Percentiles rank a stretch among this genome's conserved stretches.
These are phyloP conservation scores for Brachyrhaphis roseni DNA, from an alignment of 2,797 vertebrate species.

Conservation along the genomic window DNA sequence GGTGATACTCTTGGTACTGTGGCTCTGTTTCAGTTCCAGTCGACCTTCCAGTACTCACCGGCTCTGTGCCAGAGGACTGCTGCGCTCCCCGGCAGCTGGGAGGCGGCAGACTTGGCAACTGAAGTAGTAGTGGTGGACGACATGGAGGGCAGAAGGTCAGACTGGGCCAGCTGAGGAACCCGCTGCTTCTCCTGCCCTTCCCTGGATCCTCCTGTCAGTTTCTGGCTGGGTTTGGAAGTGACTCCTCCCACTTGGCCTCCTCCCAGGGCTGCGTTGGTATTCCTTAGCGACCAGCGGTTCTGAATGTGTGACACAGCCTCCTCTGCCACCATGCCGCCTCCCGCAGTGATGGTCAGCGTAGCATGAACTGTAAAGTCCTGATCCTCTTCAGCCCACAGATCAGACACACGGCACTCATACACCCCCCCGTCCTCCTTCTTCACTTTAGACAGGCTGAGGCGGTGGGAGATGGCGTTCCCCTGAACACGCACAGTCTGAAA, in stretches of 20 bases:
- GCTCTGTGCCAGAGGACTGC: conserved; percentile 84
- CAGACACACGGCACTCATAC: conserved; percentile 93
- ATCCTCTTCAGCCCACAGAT: conserved; percentile 90
- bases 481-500: conserved; percentile 91
- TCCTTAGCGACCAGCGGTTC: conserved; percentile 85
- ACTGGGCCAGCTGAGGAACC: conserved; percentile 55
- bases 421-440: conserved; percentile 89
- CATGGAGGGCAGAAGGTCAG: conserved; percentile 63
- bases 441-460: conserved; percentile 89
- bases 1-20: conserved; percentile 31
- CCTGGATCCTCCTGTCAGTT: conserved; percentile 30
- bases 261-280: conserved; percentile 64
- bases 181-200: conserved; percentile 69
- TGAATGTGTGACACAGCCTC: conserved; percentile 94
- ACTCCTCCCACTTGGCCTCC: conserved; percentile 56
- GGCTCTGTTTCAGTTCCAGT: conserved; percentile 25
- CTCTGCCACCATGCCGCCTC: conserved; percentile 89
- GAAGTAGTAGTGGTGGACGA: conserved; percentile 52
- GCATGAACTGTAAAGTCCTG: conserved; percentile 90
- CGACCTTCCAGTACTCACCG: conserved; percentile 68
- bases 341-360: conserved; percentile 82
- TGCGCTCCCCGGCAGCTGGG: conserved; percentile 79
- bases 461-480: conserved; percentile 93
- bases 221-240: conserved; percentile 69
- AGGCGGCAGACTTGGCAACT: conserved; percentile 80